A percentile compares a stretch with the other conserved stretches of the same genome.
Evolutionary conservation across 2,797 vertebrate genomes (phyloP).

Genomic region (Poecile montanus): DNA sequence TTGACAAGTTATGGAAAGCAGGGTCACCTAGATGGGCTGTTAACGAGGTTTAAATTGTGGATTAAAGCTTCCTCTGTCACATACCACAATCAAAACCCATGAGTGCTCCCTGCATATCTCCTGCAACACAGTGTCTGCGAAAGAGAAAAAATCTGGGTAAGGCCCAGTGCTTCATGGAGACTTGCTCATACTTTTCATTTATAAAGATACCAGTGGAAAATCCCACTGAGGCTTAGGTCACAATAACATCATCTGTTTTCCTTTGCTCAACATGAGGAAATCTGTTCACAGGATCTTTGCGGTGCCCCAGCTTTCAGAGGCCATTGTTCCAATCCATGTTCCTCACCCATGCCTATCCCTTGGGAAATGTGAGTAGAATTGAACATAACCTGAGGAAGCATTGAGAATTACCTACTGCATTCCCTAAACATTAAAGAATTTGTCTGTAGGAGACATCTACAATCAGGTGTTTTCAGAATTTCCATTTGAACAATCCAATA

Average conservation of each 20-base stretch:
- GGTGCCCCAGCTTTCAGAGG: neutral
- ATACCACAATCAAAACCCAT: neutral
- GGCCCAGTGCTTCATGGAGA: neutral
- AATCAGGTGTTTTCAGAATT: neutral
- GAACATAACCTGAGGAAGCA: neutral
- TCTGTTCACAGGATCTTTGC: accelerated
- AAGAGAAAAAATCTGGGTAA: neutral
- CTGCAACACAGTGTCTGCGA: neutral
- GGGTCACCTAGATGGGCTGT: neutral
- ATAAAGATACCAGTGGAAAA: neutral
- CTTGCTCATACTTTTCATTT: neutral
- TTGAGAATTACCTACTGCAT: neutral
- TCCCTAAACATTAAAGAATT: neutral
- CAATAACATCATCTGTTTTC: neutral
- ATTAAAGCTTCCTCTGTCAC: neutral
- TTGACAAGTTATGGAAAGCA: neutral
- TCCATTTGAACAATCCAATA: neutral
- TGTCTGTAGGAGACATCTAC: neutral
- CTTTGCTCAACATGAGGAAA: neutral
- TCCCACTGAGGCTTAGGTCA: neutral
- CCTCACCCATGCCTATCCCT: neutral
- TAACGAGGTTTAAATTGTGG: neutral
- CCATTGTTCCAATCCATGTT: neutral
- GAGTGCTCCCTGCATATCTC: neutral
- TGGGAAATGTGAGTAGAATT: neutral